Percentiles rank a stretch among this genome's conserved stretches.
phyloP scores from a whole-genome alignment of 2,888 invertebrate species.

The Meliscaeva auricollis region DNA sequence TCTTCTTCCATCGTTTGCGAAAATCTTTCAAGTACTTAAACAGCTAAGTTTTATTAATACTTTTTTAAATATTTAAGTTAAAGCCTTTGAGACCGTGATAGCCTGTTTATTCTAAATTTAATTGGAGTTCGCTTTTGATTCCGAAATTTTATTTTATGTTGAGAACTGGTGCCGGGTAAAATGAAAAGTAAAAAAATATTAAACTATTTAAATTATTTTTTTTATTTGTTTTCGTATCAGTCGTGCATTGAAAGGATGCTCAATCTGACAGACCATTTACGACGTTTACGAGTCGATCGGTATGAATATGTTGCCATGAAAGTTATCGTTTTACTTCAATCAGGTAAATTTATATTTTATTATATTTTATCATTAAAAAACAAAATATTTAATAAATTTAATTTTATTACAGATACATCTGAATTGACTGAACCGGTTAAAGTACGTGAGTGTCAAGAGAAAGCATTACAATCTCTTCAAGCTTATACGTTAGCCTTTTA shows the following conservation, averaged over 20 bases:
- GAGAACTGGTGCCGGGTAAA: too few relatives aligned
- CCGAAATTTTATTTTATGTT: too few relatives aligned
- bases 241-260: slow-evolving; percentile 97
- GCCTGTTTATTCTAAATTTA: too few relatives aligned
- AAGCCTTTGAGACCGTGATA: too few relatives aligned
- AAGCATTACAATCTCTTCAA: slow-evolving; percentile 95
- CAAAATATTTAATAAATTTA: background rate
- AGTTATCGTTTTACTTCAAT: slow-evolving; percentile 95
- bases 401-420: slow-evolving; percentile 90
- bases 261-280: slow-evolving; percentile 96
- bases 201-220: background rate
- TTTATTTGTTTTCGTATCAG: slow-evolving; percentile 65
- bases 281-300: slow-evolving; percentile 94
- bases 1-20: too few relatives aligned
- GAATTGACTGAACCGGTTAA: slow-evolving; percentile 97
- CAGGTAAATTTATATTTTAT: slow-evolving; percentile 87
- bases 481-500: slow-evolving; percentile 95
- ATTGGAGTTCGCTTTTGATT: too few relatives aligned
- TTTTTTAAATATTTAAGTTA: too few relatives aligned
- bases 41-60: too few relatives aligned
- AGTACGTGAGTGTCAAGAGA: slow-evolving; percentile 96
- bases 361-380: background rate
- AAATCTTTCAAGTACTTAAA: too few relatives aligned
- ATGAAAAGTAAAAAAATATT: too few relatives aligned
- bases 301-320: slow-evolving; percentile 99